Evolutionary conservation across 2,113 vertebrate genomes (phyloP).

Genomic region (Alectura lathami): DNA sequence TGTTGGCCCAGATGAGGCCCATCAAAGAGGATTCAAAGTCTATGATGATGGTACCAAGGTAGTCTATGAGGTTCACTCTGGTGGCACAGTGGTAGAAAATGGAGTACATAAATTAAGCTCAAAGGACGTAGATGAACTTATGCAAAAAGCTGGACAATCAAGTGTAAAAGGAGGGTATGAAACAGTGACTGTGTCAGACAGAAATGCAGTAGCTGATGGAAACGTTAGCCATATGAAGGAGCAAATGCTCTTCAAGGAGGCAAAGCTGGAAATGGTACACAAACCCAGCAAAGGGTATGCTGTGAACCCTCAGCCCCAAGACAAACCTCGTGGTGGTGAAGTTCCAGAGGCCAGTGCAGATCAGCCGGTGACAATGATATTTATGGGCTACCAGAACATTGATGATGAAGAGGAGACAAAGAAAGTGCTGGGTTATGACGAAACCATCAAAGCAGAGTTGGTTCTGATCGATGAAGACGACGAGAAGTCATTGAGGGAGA

Average conservation of each 20-base stretch:
- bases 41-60: conserved; percentile 95
- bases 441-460: conserved; percentile 94
- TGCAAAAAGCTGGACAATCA: conserved; percentile 87
- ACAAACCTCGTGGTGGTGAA: conserved; percentile 60
- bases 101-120: conserved; percentile 90
- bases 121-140: conserved; percentile 89
- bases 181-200: conserved; percentile 77
- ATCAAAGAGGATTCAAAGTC: conserved; percentile 92
- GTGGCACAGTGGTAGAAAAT: conserved; percentile 89
- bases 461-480: conserved; percentile 96
- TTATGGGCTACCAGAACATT: conserved; percentile 95
- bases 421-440: conserved; percentile 92
- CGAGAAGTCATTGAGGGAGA: conserved; percentile 94
- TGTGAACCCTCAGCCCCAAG: conserved; percentile 69
- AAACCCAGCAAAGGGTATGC: conserved; percentile 79
- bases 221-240: conserved; percentile 78
- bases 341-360: conserved; percentile 77
- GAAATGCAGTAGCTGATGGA: conserved; percentile 76
- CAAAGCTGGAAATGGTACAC: conserved; percentile 86
- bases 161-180: conserved; percentile 74
- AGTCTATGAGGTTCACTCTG: conserved; percentile 93
- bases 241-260: conserved; percentile 83
- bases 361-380: conserved; percentile 96
- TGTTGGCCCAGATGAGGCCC: conserved; percentile 85
- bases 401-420: conserved; percentile 92